Base-by-base conservation (phyloP, 1,140 invertebrate species). In the Polypedilum vanderplanki region DNA sequence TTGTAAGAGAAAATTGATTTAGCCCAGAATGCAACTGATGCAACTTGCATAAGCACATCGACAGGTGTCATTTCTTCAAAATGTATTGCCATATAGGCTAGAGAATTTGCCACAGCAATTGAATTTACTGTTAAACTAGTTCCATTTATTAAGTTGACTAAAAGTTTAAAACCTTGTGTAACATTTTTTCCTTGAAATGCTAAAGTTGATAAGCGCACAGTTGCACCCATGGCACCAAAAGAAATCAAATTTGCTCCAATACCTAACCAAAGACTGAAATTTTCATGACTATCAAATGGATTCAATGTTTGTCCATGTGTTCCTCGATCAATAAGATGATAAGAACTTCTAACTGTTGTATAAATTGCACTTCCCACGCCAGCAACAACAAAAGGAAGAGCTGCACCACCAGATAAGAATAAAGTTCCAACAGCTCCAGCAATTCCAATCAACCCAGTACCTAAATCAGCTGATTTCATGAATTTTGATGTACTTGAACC, bases 381-480 rank as follows among this genome's bases (percentile, higher is more conserved):
- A 70, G 65, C 65, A 70, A 70, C 65, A 70, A 70, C 65, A 70
- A 70, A 70, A 18, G 65, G 65, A 8, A 70, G 10, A 20, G 65
- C 65, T 9, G 17, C 5, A 5, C 65, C 65, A 70, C 65, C 65
- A 2, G 65, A 70, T 0, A 70, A 1, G 5, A 70, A 70, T 70
- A 70, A 70, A 22, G 65, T 70, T 18, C 65, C 65, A 20, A 70
- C 65, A 18, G 65, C 65, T 18, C 65, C 65, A 18, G 20, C 65
- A 70, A 70, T 70, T 20, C 65, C 65, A 70, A 70, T 20, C 0
- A 70, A 5, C 20, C 65, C 65, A 7, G 65, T 70, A 0, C 65
- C 65, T 20, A 70, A 18, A 7, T 70, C 65, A 22, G 65, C 65
- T 9, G 17, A 18, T 5, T 70, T 70, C 65, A 70, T 70, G 8